Conservation (phyloP, 2,797 vertebrate genomes). For the Pangasius djambal region DNA sequence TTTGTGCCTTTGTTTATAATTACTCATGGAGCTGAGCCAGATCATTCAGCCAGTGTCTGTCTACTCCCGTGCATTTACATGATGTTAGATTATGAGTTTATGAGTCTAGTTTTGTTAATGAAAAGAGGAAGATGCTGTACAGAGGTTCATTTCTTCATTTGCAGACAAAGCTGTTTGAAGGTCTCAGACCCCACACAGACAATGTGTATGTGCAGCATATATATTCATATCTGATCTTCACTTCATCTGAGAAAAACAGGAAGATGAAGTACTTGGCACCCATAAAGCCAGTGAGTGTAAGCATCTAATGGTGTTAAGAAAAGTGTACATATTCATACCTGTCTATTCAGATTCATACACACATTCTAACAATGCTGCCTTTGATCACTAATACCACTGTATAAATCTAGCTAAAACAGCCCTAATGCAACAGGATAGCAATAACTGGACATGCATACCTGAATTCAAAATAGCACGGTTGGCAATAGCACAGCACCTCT, state of each 20-base stretch:
- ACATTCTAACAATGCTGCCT: not conserved
- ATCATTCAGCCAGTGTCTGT: not conserved
- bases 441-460: not conserved
- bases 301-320: not conserved
- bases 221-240: not conserved
- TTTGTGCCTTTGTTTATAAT: conserved; percentile 25
- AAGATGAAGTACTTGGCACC: not conserved
- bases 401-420: not conserved
- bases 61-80: not conserved
- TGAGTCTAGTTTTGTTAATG: not conserved
- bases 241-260: conserved; percentile 5
- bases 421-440: not conserved
- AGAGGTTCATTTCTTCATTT: not conserved
- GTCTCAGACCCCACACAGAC: not conserved
- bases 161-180: not conserved
- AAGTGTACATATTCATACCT: not conserved
- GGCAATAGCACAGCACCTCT: not conserved
- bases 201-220: not conserved
- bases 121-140: not conserved
- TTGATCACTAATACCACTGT: not conserved
- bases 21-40: not conserved
- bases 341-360: not conserved
- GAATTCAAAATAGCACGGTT: not conserved
- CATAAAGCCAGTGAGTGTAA: not conserved
- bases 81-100: not conserved